phyloP scores from a whole-genome alignment of 2,113 vertebrate genomes.

The Strix uralensis region DNA sequence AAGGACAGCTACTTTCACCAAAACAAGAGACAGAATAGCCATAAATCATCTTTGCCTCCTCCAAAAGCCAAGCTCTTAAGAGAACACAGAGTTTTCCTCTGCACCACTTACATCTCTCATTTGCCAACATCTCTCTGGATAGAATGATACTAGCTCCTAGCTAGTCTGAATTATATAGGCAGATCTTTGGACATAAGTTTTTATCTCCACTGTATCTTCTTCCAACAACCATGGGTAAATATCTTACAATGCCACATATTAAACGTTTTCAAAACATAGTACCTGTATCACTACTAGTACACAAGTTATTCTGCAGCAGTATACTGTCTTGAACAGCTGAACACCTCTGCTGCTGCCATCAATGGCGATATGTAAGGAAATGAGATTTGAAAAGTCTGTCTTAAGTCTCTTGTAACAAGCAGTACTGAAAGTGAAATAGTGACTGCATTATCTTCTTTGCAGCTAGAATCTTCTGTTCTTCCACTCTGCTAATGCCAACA shows the following conservation, averaged over 20 bases:
- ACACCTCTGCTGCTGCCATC: neutral
- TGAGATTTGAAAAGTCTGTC: neutral
- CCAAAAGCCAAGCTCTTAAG: neutral
- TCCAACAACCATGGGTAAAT: neutral
- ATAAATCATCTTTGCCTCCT: neutral
- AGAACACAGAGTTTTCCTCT: neutral
- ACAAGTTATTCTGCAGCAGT: neutral
- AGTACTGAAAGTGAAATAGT: neutral
- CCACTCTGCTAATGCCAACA: neutral
- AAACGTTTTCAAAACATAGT: neutral
- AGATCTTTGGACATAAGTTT: neutral
- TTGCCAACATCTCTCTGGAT: neutral
- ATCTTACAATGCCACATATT: neutral
- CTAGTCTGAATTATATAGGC: neutral
- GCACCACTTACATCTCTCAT: neutral
- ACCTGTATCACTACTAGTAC: neutral
- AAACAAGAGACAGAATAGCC: neutral
- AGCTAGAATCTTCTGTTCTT: neutral
- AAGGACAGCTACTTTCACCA: neutral
- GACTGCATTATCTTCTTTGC: neutral
- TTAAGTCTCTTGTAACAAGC: neutral
- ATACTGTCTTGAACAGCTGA: neutral
- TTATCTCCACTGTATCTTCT: neutral
- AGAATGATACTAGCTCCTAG: neutral
- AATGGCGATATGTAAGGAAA: rapidly evolving